These are phyloP conservation scores for Enteromius trimaculatus DNA, from an alignment of 2,797 vertebrate species.

Conservation along the genomic window DNA sequence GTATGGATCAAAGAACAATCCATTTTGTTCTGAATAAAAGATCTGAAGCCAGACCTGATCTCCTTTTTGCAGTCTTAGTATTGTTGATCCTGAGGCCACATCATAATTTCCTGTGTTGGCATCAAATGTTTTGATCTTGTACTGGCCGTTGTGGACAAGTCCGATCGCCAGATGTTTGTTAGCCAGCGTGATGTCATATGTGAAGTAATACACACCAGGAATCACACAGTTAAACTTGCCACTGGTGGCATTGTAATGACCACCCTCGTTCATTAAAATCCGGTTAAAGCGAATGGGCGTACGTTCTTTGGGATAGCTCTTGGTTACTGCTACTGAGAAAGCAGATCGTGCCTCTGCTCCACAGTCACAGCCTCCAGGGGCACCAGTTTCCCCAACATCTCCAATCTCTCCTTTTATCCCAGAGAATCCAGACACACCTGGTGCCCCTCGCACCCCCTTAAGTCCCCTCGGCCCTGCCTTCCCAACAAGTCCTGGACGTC, in stretches of 20 bases:
- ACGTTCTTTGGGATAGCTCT: slow-evolving; percentile 92
- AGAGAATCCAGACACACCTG: slow-evolving; percentile 76
- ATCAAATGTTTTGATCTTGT: slow-evolving; percentile 95
- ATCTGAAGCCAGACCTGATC: slow-evolving; percentile 99
- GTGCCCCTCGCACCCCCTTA: slow-evolving; percentile 81
- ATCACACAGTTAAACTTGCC: slow-evolving; percentile 92
- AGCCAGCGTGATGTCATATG: slow-evolving; percentile 94
- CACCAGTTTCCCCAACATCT: slow-evolving; percentile 79
- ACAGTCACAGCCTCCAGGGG: slow-evolving; percentile 88
- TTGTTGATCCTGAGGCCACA: slow-evolving; percentile 92
- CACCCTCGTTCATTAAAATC: slow-evolving; percentile 93
- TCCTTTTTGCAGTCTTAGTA: slow-evolving; percentile 83
- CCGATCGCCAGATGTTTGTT: slow-evolving; percentile 97
- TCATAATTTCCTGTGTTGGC: slow-evolving; percentile 97
- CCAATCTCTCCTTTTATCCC: slow-evolving; percentile 87
- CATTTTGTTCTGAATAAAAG: slow-evolving; percentile 96
- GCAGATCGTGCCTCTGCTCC: slow-evolving; percentile 82
- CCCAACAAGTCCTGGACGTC: slow-evolving; percentile 86
- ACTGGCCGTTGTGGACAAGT: slow-evolving; percentile 94
- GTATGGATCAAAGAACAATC: slow-evolving; percentile 95
- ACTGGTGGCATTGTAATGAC: slow-evolving; percentile 88
- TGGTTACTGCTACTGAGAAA: slow-evolving; percentile 93
- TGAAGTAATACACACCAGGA: slow-evolving; percentile 95
- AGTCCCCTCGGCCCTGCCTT: slow-evolving; percentile 88
- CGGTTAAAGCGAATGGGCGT: slow-evolving; percentile 94